Evolutionary conservation across 2,888 invertebrate genomes (phyloP), one percentile per base, ranked within the genome.

Genomic region (Euzetes globulus): DNA sequence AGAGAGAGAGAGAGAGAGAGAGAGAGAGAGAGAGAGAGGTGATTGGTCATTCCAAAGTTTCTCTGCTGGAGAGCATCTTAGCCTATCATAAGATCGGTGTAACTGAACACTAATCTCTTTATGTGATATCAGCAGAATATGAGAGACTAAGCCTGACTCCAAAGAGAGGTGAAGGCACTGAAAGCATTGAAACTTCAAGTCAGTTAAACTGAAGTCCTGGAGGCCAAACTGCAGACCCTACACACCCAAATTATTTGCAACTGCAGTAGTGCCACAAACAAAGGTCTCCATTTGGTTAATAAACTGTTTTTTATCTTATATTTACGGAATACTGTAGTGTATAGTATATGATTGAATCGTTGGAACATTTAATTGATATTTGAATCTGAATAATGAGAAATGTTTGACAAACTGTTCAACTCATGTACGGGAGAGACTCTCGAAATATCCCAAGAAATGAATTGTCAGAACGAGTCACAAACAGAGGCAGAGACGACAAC

Each of bases 381-480:
- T 63, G 15, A 37, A 15, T 63, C 7, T 19, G n/a, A 19, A 15
- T 63, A 22, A 58, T 25, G 5, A 13, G 19, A 47, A 15, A 72
- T 72, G 72, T 72, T 72, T 47, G 63, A 58, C 22, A 47, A 25
- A 11, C 22, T 29, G 41, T 72, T 11, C 63, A 60, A 37, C 17
- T 63, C 45, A 9, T 72, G 72, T 63, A 63, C 72, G 15, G 72
- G 72, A 25, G 72, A 72, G 27, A 45, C 72, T 17, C 45, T 72
- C 25, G 72, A 72, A 63, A 72, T 72, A 72, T 60, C 72, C 19
- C 72, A 72, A 25, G 72, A 72, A 37, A 72, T 72, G 72, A n/a
- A 52, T 37, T 41, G 19, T n/a, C 72, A 52, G 17, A 58, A 72
- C 27, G 63, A 63, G 15, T 63, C 33, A 1, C 63, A 63, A 27